Evolutionary conservation across 2,113 vertebrate species (phyloP), one percentile per base, ranked within the genome.

Genomic region (Hyperoodon ampullatus): DNA sequence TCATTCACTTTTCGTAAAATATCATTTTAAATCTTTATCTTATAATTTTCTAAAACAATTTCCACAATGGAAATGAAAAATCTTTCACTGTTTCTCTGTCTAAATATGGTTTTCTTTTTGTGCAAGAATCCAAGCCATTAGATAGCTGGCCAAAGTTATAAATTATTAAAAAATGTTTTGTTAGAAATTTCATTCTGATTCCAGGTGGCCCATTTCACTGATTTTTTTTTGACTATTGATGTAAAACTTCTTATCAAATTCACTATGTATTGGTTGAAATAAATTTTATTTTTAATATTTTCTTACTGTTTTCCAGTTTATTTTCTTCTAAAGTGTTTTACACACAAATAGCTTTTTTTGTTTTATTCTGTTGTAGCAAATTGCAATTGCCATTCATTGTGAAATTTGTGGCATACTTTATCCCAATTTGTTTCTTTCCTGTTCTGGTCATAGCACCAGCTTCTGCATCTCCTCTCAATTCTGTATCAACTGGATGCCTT

Each of bases 1-100:
- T 50, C 47, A 78, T 80, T 91, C 42, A 82, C 23, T 58, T 68
- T 95, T 88, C 88, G 24, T 80, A 93, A 97, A 84, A 28, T 87
- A 71, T 50, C 47, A 83, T 90, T 97, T 85, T 66, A 65, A 87
- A 35, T 77, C 5, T 88, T 97, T 95, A 70, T 35, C 55, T 96
- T 87, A 23, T 72, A 85, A 92, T 88, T 95, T 96, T 94, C 18
- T 71, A 96, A 84, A 50, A 86, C 19, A 96, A 88, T 81, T 94
- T 92, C 30, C 13, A 83, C 44, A 94, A 75, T 10, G 77, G 21
- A 95, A 92, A 94, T 83, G 75, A 92, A 87, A 95, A 87, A 68
- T 65, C n/a, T 88, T 77, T 93, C 84, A 84, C 11, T 47, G 26
- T 94, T 90, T 93, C 11, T 95, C 15, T 84, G 77, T 91, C 55